Base-by-base conservation (phyloP, 2,888 invertebrate species). In the Thyatira batis region DNA sequence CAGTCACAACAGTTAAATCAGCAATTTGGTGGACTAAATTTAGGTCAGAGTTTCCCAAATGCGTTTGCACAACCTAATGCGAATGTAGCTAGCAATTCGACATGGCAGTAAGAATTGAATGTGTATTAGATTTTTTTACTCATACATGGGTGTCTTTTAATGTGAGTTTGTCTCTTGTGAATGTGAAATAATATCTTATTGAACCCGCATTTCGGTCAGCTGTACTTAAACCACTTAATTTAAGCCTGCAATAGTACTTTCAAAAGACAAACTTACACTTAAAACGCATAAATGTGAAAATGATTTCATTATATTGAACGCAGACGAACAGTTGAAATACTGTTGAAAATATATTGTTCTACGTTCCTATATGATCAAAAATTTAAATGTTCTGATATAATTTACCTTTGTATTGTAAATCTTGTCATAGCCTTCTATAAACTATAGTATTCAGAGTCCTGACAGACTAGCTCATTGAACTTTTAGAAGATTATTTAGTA, bases 21-120 rank as follows among this genome's bases (percentile, higher is more conserved):
- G 62, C 92, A 92, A 64, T 91, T 92, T 52, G 84, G 85, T 2
- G 75, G 80, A 54, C 63, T 91, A 58, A 89, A 76, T 65, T 68
- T 92, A 84, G 89, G 89, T 2, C 90, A 88, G 69, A 80, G 67
- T 71, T 89, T 90, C 61, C 85, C 86, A n/a, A 89, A 72, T 51
- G 80, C 86, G 48, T 89, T 89, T 62, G 62, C 86, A 51, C 85
- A 82, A 65, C 83, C 77, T 1, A 91, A 91, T 57, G 59, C 78
- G 33, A 90, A 90, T 61, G 84, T 91, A 51, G 84, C 90, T 17
- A 88, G 90, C 66, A 92, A 91, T 67, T 70, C 84, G 20, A 82
- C 89, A 50, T 92, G 92, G 92, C 91, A 91, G 69, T 92, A 89
- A 60, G 53, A 50, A 65, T 57, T 51, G 51, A 53, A 62, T 59